These are phyloP conservation scores for Cheumatopsyche charites DNA, from an alignment of 1,140 invertebrate genomes.

Conservation along the genomic window DNA sequence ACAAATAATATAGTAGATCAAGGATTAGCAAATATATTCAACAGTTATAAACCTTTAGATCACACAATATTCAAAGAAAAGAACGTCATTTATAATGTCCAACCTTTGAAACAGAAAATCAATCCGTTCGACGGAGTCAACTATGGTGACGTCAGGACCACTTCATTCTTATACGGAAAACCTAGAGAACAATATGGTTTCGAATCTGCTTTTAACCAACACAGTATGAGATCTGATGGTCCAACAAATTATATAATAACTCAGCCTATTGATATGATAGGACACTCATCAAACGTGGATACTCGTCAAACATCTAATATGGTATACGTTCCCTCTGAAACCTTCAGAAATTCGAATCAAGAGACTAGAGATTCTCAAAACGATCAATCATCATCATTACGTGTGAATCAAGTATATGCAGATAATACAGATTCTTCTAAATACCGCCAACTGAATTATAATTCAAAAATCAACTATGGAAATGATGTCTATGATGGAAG, in stretches of 20 bases:
- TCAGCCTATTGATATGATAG: slow-evolving; percentile 39
- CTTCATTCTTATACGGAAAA: slow-evolving; percentile 36
- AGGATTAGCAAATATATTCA: slow-evolving; percentile 33
- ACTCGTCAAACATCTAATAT: slow-evolving; percentile 37
- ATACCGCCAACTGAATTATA: slow-evolving; percentile 26
- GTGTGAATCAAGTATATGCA: slow-evolving; percentile 14
- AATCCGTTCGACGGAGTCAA: slow-evolving; percentile 34
- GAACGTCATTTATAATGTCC: slow-evolving; percentile 38
- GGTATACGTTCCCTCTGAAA: slow-evolving; percentile 44
- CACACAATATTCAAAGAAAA: slow-evolving; percentile 43
- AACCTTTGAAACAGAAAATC: slow-evolving; percentile 31
- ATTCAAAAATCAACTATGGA: slow-evolving; percentile 4
- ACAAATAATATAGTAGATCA: slow-evolving; percentile 38
- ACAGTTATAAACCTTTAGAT: slow-evolving; percentile 43
- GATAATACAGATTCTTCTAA: slow-evolving; percentile 27
- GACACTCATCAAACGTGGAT: slow-evolving; percentile 46
- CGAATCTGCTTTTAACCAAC: slow-evolving; percentile 37
- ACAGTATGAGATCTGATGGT: slow-evolving; percentile 15
- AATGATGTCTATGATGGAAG: slow-evolving; percentile 40
- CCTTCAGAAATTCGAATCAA: slow-evolving; percentile 38
- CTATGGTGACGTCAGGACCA: slow-evolving; percentile 29
- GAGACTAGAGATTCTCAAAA: slow-evolving; percentile 18
- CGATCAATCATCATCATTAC: slow-evolving; percentile 35
- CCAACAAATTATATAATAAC: not conserved
- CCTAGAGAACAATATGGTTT: slow-evolving; percentile 35